Base-by-base conservation (phyloP, 2,888 invertebrate genomes). In the Clunio marinus region DNA sequence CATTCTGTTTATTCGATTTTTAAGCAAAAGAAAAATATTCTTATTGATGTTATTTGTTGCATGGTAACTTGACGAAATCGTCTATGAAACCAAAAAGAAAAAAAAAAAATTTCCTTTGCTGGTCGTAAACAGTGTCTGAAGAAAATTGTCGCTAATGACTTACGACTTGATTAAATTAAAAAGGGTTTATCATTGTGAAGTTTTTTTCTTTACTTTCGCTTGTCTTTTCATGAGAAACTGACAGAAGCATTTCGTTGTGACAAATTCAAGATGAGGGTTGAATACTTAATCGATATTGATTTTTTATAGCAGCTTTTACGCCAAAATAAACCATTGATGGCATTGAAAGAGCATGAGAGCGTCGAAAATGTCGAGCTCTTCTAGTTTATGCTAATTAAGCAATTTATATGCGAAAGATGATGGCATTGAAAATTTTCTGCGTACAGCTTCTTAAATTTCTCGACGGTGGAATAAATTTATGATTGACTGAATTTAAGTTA, bases 331-430 rank as follows among this genome's bases (percentile, higher is more conserved):
- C 5, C 32, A 5, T 27, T 15, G n/a, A 25, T 25, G 27, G 7
- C 27, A 24, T 27, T 25, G 10, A 8, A n/a, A n/a, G n/a, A n/a
- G n/a, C n/a, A n/a, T n/a, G n/a, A n/a, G n/a, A n/a, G n/a, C 2
- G 13, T 8, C 27, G 25, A 57, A n/a, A 51, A 51, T 51, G 17
- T 20, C 57, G 3, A 25, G 22, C 51, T 2, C 2, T 22, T 25
- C 13, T 57, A 57, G 57, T 57, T 45, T 57, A 57, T 57, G 57
- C n/a, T 57, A 27, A 57, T 57, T 57, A 57, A 57, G 57, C 27
- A 57, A 57, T 57, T 57, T 57, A 57, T 57, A 57, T 57, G 25
- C 57, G 25, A 20, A 24, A 27, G 57, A 57, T 27, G n/a, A 15
- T 22, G 57, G 27, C 57, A 57, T 57, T 57, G 57, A 57, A 57